These are phyloP conservation scores for Cerastis leucographa DNA, from an alignment of 2,888 invertebrate species.

Conservation along the genomic window DNA sequence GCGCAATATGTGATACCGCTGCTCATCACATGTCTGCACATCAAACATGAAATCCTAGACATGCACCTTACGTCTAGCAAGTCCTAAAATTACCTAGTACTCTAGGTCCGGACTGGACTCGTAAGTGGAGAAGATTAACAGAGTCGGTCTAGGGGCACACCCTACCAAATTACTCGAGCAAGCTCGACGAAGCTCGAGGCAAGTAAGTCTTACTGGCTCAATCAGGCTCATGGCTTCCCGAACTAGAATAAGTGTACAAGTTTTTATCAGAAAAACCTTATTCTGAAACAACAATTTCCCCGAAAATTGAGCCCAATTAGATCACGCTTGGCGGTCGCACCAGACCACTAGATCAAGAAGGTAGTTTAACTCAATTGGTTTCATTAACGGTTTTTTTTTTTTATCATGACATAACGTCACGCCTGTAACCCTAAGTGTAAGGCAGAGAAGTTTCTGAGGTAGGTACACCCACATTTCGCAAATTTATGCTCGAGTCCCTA, in stretches of 20 bases:
- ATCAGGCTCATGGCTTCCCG: conserved; percentile 2
- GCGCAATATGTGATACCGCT: not conserved
- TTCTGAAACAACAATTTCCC: conserved; percentile 22
- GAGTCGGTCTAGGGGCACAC: not conserved
- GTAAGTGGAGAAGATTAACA: not conserved
- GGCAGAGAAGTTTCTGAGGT: not conserved
- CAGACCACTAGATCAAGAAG: conserved; percentile 16
- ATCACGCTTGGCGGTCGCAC: not conserved
- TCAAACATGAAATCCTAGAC: not conserved
- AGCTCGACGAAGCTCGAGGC: not conserved
- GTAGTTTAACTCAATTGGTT: conserved; percentile 8
- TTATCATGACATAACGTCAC: not conserved
- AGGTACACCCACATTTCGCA: not conserved
- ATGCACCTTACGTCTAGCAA: not conserved
- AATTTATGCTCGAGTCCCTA: not conserved
- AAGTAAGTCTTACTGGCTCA: not conserved
- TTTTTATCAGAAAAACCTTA: conserved; percentile 13
- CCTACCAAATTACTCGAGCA: not conserved
- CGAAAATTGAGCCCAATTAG: conserved; percentile 36
- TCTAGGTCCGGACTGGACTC: not conserved
- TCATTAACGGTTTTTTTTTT: not conserved
- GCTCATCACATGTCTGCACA: too few relatives aligned
- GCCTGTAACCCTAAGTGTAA: not conserved
- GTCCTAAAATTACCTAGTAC: not conserved
- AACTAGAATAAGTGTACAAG: not conserved